Conservation (phyloP, 2,113 vertebrate genomes). For the Oncorhynchus mykiss region DNA sequence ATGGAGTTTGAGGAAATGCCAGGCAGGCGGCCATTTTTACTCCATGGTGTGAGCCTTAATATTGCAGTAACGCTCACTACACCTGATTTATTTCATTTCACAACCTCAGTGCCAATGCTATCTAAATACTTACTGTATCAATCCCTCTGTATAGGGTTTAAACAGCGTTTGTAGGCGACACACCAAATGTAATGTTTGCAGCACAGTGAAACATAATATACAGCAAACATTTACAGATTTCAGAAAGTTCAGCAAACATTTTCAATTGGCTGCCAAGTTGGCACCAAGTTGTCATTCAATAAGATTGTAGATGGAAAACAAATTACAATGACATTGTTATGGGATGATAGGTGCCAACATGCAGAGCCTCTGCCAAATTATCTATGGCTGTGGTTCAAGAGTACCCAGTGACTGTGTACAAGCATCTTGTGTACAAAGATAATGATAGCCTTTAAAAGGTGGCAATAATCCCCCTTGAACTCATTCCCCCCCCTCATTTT, state of each 20-base stretch:
- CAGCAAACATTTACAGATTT: not conserved
- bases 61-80: not conserved
- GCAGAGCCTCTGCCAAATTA: not conserved
- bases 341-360: not conserved
- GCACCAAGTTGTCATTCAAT: not conserved
- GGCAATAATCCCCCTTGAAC: not conserved
- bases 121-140: not conserved
- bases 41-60: not conserved
- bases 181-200: not conserved
- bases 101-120: not conserved
- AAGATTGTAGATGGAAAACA: not conserved
- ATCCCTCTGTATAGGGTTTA: not conserved
- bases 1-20: not conserved
- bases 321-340: not conserved
- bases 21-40: not conserved
- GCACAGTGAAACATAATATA: not conserved
- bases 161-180: not conserved
- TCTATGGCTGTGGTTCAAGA: not conserved
- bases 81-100: not conserved
- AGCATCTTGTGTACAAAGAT: not conserved
- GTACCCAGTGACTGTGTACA: not conserved
- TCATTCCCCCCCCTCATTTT: not conserved
- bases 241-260: not conserved
- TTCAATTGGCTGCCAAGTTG: not conserved
- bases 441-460: not conserved